Conservation (phyloP, 2,888 invertebrate genomes). For the Napeogenes sylphis region DNA sequence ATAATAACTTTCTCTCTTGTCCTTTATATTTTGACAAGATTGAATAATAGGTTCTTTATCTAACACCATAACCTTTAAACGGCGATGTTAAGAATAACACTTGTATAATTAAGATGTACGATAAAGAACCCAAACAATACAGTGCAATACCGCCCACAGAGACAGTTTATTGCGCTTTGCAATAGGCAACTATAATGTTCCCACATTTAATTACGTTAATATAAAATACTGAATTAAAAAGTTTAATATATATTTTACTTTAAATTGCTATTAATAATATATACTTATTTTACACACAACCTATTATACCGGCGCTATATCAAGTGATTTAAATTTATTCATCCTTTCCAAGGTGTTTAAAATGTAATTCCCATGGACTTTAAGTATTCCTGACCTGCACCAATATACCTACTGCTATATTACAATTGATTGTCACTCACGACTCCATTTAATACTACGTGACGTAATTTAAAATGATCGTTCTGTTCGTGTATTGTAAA, state of each 20-base stretch:
- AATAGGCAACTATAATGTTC: constrained; percentile 23
- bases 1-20: too few species aligned
- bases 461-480: neutral
- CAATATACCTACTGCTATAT: neutral
- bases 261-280: too few species aligned
- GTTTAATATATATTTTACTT: too few species aligned
- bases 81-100: constrained; percentile 17
- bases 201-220: constrained; percentile 12
- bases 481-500: neutral
- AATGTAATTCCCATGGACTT: neutral
- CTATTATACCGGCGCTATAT: too few species aligned
- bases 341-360: neutral
- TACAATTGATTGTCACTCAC: constrained; percentile 2
- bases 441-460: neutral
- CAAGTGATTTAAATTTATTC: too few species aligned
- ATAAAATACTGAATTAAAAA: too few species aligned
- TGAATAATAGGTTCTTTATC: constrained; percentile 19
- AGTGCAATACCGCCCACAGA: constrained; percentile 28
- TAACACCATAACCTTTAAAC: constrained; percentile 12
- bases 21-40: constrained; percentile 12
- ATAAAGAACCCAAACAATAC: constrained; percentile 30
- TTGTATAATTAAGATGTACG: constrained; percentile 30
- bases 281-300: too few species aligned
- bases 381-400: constrained; percentile 1
- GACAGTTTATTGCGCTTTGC: constrained; percentile 30